Percentiles rank a stretch among this genome's conserved stretches.
These are phyloP conservation scores for Grammomys surdaster DNA, from an alignment of 2,113 vertebrate genomes.

Conservation along the genomic window DNA sequence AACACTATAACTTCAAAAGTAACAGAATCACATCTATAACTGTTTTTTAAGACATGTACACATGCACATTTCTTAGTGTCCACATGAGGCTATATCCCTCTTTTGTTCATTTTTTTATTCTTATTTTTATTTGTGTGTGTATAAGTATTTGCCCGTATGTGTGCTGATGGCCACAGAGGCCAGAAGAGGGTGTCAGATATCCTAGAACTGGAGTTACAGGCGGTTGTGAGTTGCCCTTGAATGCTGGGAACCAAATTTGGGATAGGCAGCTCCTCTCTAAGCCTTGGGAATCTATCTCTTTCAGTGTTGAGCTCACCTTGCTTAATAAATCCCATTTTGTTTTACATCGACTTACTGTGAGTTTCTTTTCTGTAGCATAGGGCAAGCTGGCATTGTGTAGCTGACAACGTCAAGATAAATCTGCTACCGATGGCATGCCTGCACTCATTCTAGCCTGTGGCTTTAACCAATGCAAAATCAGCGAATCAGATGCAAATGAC, in stretches of 20 bases:
- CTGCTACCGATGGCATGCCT: background rate
- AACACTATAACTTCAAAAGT: background rate
- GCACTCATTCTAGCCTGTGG: accelerated
- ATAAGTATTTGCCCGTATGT: background rate
- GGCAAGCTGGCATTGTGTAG: background rate
- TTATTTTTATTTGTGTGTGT: background rate
- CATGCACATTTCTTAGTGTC: background rate
- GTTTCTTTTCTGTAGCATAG: background rate
- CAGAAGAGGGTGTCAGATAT: background rate
- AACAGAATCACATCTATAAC: background rate
- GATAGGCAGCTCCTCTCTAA: background rate
- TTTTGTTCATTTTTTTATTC: no score
- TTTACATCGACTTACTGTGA: background rate
- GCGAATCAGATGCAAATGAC: background rate
- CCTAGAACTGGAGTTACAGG: background rate
- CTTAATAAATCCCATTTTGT: background rate
- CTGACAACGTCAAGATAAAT: background rate
- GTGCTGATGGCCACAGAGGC: no score
- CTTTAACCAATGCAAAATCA: background rate
- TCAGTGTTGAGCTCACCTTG: no score
- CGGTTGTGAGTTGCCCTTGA: background rate
- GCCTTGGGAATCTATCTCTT: background rate
- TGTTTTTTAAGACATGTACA: background rate
- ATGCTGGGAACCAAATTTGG: background rate
- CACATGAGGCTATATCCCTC: no score